Conservation (phyloP, 2,113 vertebrate genomes). For the Eleginops maclovinus region DNA sequence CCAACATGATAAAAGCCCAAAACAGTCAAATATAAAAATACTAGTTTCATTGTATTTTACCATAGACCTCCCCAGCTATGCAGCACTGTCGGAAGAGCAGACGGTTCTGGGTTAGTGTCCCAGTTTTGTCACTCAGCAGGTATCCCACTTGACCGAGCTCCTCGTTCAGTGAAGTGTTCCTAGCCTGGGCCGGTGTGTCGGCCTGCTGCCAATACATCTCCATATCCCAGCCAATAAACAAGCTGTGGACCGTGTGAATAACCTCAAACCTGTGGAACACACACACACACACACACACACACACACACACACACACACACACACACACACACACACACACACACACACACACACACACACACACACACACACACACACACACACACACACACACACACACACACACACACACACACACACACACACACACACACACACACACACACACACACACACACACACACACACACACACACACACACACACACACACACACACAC, state of each 20-base stretch:
- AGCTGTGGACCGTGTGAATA: constrained; percentile 91
- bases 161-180: constrained; percentile 90
- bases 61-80: constrained; percentile 86
- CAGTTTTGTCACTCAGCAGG: constrained; percentile 95
- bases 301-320: constrained; percentile 6
- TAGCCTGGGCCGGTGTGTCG: constrained; percentile 85
- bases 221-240: constrained; percentile 92
- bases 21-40: no score
- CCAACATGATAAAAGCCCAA: no score
- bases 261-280: constrained; percentile 86
- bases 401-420: not conserved
- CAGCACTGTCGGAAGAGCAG: constrained; percentile 95
- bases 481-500: not conserved
- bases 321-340: not conserved
- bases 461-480: constrained; percentile 7
- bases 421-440: constrained; percentile 10
- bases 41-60: constrained; percentile 64
- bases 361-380: not conserved
- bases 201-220: constrained; percentile 85
- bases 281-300: not conserved
- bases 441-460: not conserved
- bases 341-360: constrained; percentile 9
- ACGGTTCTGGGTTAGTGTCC: constrained; percentile 93
- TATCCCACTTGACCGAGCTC: constrained; percentile 94
- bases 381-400: constrained; percentile 7